Evolutionary conservation across 2,113 vertebrate genomes (phyloP).

Genomic region (Rousettus leschenaultii): DNA sequence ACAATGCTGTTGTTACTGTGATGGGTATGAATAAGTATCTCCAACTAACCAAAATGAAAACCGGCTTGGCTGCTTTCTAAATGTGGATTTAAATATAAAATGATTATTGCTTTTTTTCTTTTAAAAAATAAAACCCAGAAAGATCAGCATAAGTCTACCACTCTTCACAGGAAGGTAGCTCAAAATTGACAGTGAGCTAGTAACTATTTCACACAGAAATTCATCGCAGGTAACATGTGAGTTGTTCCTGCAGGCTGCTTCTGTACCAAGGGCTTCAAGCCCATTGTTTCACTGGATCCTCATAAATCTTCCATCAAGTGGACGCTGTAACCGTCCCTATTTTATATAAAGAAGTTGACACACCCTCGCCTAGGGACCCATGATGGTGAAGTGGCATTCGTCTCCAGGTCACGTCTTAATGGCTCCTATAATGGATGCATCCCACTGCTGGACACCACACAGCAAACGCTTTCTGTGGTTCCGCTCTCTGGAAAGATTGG

Average conservation of each 20-base stretch:
- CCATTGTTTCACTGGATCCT: background rate
- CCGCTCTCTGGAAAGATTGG: background rate
- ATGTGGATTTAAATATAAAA: background rate
- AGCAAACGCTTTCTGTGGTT: background rate
- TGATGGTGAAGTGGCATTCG: accelerated
- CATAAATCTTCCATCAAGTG: background rate
- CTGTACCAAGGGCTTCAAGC: background rate
- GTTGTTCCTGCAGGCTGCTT: background rate
- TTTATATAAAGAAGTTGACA: background rate
- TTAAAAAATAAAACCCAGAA: background rate
- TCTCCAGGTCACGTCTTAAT: background rate
- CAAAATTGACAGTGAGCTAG: background rate
- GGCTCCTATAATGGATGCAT: too few species aligned
- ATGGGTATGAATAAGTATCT: background rate
- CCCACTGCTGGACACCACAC: background rate
- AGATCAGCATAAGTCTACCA: background rate
- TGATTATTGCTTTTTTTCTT: background rate
- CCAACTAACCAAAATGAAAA: background rate
- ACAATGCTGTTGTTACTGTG: background rate
- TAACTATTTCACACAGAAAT: background rate
- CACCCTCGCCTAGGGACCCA: background rate
- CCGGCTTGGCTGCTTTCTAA: background rate
- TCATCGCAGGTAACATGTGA: background rate
- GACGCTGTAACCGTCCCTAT: background rate
- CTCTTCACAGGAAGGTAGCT: background rate